phyloP scores from a whole-genome alignment of 2,797 vertebrate species.

The Molossus alvarezi region DNA sequence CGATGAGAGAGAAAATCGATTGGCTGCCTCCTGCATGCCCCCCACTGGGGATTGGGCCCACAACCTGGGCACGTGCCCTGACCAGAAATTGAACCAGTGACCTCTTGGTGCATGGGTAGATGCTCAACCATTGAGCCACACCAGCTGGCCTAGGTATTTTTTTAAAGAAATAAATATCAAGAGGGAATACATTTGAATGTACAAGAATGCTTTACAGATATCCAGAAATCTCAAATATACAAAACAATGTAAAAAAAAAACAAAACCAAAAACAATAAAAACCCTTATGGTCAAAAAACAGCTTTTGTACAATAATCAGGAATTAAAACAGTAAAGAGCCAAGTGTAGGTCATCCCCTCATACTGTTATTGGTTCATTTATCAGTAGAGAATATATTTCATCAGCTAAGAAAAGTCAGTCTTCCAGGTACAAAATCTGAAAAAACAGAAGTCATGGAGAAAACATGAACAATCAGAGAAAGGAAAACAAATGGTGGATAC shows the following conservation, averaged over 20 bases:
- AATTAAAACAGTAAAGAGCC: not conserved
- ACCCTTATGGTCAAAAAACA: not conserved
- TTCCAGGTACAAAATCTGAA: slow-evolving; percentile 45
- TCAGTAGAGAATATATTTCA: not conserved
- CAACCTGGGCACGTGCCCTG: no score
- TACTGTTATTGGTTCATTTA: not conserved
- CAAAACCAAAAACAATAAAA: not conserved
- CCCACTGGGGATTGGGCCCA: no score
- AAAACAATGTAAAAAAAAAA: slow-evolving; percentile 2
- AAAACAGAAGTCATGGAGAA: not conserved
- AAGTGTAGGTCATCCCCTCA: not conserved
- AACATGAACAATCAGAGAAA: not conserved
- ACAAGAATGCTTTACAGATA: slow-evolving; percentile 13
- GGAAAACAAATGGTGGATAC: not conserved
- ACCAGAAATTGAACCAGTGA: no score
- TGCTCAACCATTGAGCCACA: no score
- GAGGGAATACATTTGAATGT: not conserved
- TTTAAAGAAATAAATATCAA: slow-evolving; percentile 18
- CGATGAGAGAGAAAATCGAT: no score
- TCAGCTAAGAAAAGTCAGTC: not conserved
- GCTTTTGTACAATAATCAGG: not conserved
- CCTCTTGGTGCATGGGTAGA: no score
- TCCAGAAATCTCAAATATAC: not conserved
- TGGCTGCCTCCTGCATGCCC: no score
- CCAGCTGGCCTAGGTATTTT: not conserved